A percentile compares a stretch with the other conserved stretches of the same genome.
Evolutionary conservation across 1,140 invertebrate genomes (phyloP).

Genomic region (Marisa cornuarietis): DNA sequence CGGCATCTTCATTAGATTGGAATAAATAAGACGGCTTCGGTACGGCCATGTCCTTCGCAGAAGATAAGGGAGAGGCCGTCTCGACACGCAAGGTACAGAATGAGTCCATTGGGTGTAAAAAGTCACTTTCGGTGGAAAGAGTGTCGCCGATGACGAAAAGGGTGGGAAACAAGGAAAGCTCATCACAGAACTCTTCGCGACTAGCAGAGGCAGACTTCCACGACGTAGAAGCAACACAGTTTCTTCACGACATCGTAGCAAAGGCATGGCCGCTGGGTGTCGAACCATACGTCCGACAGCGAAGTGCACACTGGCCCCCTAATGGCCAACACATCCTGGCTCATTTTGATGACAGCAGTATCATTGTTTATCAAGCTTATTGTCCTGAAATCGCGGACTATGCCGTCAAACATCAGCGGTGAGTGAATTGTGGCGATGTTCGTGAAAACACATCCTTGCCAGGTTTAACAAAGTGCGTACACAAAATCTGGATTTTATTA

Average conservation of each 20-base stretch:
- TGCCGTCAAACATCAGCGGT: conserved; percentile 52
- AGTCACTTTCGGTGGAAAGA: too few species aligned
- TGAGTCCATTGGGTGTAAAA: too few species aligned
- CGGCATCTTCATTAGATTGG: too few species aligned
- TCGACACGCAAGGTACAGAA: too few species aligned
- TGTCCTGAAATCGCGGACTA: conserved; percentile 51
- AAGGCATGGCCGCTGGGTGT: conserved; percentile 20
- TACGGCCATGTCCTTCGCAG: too few species aligned
- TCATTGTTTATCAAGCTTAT: conserved; percentile 62
- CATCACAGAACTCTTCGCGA: too few species aligned
- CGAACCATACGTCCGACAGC: conserved; percentile 40
- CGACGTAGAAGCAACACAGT: too few species aligned
- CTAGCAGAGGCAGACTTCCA: too few species aligned
- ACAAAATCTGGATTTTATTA: background rate
- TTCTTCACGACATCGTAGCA: background rate
- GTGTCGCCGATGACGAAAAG: too few species aligned
- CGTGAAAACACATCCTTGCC: background rate
- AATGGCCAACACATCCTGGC: conserved; percentile 56
- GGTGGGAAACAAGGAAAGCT: too few species aligned
- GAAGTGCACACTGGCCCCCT: conserved; percentile 39
- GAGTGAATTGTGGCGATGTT: conserved; percentile 4
- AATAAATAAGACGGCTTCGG: too few species aligned
- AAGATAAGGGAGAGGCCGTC: too few species aligned
- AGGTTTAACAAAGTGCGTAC: background rate
- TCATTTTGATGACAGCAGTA: conserved; percentile 42